Evolutionary conservation across 2,888 invertebrate genomes (phyloP).

Genomic region (Caenorhabditis sp.): DNA sequence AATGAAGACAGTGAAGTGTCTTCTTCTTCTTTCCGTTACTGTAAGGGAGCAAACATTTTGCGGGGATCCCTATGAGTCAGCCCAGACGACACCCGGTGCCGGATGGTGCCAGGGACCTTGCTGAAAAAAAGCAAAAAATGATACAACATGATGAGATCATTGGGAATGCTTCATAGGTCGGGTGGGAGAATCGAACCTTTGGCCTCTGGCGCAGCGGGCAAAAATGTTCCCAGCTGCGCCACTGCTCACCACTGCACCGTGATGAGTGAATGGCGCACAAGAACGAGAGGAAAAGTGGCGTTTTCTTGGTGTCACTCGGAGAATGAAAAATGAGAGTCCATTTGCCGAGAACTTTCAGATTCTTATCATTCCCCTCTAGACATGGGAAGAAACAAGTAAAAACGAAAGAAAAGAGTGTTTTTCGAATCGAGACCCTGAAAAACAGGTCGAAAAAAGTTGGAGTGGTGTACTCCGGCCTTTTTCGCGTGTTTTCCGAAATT

Average conservation of each 20-base stretch:
- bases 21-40: not conserved
- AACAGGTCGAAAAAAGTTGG: constrained; percentile 18
- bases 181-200: not conserved
- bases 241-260: not conserved
- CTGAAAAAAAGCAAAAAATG: constrained; percentile 20
- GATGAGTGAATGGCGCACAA: not conserved
- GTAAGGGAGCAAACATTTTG: constrained; percentile 14
- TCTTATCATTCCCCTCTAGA: constrained; percentile 22
- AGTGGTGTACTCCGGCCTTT: constrained; percentile 25
- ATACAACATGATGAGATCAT: constrained; percentile 34
- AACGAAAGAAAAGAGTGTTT: too few species aligned
- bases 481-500: constrained; percentile 28
- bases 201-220: not conserved
- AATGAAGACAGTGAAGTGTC: not conserved
- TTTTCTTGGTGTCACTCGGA: too few species aligned
- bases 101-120: constrained; percentile 4
- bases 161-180: not conserved
- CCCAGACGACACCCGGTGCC: constrained; percentile 9
- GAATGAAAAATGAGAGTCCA: too few species aligned
- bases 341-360: not conserved
- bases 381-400: not conserved
- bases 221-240: not conserved
- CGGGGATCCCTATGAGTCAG: constrained; percentile 15
- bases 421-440: constrained; percentile 27
- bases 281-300: not conserved